These are phyloP conservation scores for Cryptomyrus ogoouensis DNA, from an alignment of 2,113 vertebrate genomes.

Conservation along the genomic window DNA sequence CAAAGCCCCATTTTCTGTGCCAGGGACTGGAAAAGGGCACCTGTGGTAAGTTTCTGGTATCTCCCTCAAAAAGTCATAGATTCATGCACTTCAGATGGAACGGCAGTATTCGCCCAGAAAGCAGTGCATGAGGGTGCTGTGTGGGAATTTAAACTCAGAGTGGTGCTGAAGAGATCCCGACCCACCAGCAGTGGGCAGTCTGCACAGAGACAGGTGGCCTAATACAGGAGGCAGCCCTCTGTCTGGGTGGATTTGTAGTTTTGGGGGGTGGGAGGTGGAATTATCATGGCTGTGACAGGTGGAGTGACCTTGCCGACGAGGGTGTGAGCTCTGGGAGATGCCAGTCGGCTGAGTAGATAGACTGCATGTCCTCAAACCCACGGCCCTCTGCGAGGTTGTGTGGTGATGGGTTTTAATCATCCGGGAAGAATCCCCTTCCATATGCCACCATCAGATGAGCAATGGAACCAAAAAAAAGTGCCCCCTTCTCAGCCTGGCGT, in stretches of 20 bases:
- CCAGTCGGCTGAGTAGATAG: background rate
- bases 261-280: slow-evolving; percentile 20
- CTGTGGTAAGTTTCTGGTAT: background rate
- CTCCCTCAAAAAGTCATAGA: background rate
- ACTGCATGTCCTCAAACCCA: background rate
- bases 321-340: background rate
- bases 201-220: background rate
- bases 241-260: slow-evolving; percentile 38
- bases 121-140: slow-evolving; percentile 23
- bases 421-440: background rate
- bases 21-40: background rate
- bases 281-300: slow-evolving; percentile 20
- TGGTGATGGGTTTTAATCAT: background rate
- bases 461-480: background rate
- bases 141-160: background rate
- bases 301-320: slow-evolving; percentile 12
- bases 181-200: background rate
- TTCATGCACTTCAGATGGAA: background rate
- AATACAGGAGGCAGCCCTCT: slow-evolving; percentile 28
- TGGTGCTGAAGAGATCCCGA: background rate
- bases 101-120: background rate
- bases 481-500: background rate
- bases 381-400: background rate
- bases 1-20: background rate
- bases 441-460: background rate